Conservation (phyloP, 2,797 vertebrate genomes). For the Myiothlypis chrysogaster region DNA sequence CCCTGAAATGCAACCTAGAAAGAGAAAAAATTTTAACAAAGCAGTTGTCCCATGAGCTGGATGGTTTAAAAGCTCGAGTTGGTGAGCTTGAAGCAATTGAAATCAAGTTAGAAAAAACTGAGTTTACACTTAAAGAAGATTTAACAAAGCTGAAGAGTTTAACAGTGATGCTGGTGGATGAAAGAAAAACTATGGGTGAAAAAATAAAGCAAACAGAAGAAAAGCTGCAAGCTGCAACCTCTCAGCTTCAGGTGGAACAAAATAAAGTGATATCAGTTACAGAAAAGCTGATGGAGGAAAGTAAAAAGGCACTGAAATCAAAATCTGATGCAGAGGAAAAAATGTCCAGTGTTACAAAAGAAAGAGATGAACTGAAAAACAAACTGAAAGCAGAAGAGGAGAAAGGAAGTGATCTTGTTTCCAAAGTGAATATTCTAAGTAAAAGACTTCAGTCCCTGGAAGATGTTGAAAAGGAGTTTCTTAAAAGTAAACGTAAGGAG, state of each 20-base stretch:
- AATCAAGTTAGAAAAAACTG: slow-evolving; percentile 87
- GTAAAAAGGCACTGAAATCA: slow-evolving; percentile 88
- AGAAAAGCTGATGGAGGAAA: slow-evolving; percentile 95
- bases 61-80: slow-evolving; percentile 86
- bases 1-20: slow-evolving; percentile 89
- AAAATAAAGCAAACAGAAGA: slow-evolving; percentile 94
- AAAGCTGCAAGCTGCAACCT: slow-evolving; percentile 86
- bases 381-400: slow-evolving; percentile 89
- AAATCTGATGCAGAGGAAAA: slow-evolving; percentile 94
- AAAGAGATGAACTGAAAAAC: slow-evolving; percentile 89
- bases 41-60: slow-evolving; percentile 87
- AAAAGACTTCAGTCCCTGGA: slow-evolving; percentile 92
- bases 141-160: slow-evolving; percentile 94
- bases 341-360: slow-evolving; percentile 85
- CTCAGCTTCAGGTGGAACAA: slow-evolving; percentile 90
- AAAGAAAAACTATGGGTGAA: slow-evolving; percentile 90
- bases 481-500: slow-evolving; percentile 90
- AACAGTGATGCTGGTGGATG: slow-evolving; percentile 94
- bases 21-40: slow-evolving; percentile 90
- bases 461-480: slow-evolving; percentile 86
- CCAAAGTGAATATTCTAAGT: slow-evolving; percentile 89
- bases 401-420: slow-evolving; percentile 88
- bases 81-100: slow-evolving; percentile 89
- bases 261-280: slow-evolving; percentile 91
- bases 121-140: slow-evolving; percentile 90